These are phyloP conservation scores for Pseudomyrmex pallidus DNA, from an alignment of 1,140 invertebrate genomes.

Conservation along the genomic window DNA sequence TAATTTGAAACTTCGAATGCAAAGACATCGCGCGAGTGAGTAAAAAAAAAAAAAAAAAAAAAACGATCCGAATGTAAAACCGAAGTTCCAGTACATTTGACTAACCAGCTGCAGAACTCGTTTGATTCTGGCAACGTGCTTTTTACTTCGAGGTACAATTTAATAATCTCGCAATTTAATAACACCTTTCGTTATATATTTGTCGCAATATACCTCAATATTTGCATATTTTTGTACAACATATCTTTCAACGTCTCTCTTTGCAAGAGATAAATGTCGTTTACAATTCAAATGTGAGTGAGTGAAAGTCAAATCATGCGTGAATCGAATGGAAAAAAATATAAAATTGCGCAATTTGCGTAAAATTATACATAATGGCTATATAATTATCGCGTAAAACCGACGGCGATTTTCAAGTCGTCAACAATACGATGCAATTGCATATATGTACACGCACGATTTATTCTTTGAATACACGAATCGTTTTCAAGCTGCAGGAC, in stretches of 20 bases:
- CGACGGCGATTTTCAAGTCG: not conserved
- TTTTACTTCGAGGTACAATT: too few species aligned
- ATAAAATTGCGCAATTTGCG: constrained; percentile 1
- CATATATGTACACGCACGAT: not conserved
- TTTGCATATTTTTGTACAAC: not conserved
- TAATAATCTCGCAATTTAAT: not conserved
- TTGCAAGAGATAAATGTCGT: not conserved
- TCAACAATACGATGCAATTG: not conserved
- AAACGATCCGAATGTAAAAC: constrained; percentile 11
- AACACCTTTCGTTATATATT: not conserved
- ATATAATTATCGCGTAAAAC: not conserved
- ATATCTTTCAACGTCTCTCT: not conserved
- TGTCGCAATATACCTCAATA: too few species aligned
- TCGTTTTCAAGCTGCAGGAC: not conserved
- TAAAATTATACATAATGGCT: not conserved
- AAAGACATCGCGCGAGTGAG: not conserved
- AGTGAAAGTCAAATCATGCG: not conserved
- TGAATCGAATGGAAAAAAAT: not conserved
- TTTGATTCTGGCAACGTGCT: not conserved
- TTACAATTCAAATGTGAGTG: not conserved
- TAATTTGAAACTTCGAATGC: constrained; percentile 37
- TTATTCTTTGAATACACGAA: not conserved
- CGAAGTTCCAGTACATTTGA: constrained; percentile 6
- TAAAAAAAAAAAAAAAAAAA: not conserved
- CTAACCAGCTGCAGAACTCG: not conserved